phyloP scores from a whole-genome alignment of 2,113 vertebrate genomes.

The Protomyctophum bolini region DNA sequence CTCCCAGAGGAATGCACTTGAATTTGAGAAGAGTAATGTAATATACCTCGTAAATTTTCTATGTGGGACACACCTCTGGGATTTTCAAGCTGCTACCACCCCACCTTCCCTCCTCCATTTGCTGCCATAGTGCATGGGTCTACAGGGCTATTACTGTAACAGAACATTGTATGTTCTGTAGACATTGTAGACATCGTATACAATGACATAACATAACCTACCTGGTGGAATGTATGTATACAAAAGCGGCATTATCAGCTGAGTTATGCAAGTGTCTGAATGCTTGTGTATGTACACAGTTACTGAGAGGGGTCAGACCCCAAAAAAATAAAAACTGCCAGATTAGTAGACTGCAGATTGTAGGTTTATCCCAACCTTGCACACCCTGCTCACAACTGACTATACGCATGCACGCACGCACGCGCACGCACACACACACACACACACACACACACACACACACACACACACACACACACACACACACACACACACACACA shows the following conservation, averaged over 20 bases:
- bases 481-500: constrained; percentile 19
- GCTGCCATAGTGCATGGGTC: too few relatives aligned
- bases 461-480: neutral
- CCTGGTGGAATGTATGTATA: constrained; percentile 22
- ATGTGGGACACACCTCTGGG: too few relatives aligned
- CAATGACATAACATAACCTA: constrained; percentile 35
- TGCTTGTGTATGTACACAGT: constrained; percentile 4
- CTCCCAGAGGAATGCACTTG: neutral
- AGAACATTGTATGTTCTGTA: too few relatives aligned
- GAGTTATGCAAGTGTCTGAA: constrained; percentile 35
- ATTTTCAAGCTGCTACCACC: too few relatives aligned
- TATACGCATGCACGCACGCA: neutral
- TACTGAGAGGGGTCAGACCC: constrained; percentile 30
- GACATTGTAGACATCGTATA: neutral
- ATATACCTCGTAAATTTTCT: too few relatives aligned
- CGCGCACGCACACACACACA: neutral
- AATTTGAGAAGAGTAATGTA: too few relatives aligned
- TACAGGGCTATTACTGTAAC: too few relatives aligned
- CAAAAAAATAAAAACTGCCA: constrained; percentile 28
- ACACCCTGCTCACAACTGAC: constrained; percentile 24
- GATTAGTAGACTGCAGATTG: constrained; percentile 60
- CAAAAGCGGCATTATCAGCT: constrained; percentile 18
- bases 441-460: neutral
- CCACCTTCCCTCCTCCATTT: too few relatives aligned
- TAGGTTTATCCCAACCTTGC: constrained; percentile 51